Evolutionary conservation across 2,888 invertebrate species (phyloP).

Genomic region (Volucella inflata): DNA sequence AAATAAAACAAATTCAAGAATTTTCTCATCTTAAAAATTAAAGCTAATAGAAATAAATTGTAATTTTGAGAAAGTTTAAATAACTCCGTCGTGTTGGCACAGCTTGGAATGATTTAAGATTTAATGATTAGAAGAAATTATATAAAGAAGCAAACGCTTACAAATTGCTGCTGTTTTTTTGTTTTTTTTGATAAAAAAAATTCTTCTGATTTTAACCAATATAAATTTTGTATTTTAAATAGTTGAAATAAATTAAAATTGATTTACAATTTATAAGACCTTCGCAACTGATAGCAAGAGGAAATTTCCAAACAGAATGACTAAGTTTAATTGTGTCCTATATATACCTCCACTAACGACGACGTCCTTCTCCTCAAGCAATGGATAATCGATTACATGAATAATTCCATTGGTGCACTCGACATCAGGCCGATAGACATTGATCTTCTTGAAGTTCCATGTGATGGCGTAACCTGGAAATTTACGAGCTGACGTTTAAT

Average conservation of each 20-base stretch:
- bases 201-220: constrained; percentile 52
- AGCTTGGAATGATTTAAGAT: constrained; percentile 50
- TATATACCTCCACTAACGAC: constrained; percentile 85
- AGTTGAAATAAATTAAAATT: constrained; percentile 54
- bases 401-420: constrained; percentile 98
- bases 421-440: constrained; percentile 95
- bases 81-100: no score
- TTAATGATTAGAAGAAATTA: constrained; percentile 35
- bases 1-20: no score
- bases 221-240: constrained; percentile 25
- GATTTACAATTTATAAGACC: constrained; percentile 80
- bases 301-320: constrained; percentile 83
- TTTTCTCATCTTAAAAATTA: no score
- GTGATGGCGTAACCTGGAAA: constrained; percentile 91
- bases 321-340: constrained; percentile 82
- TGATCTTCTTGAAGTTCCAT: constrained; percentile 93
- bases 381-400: constrained; percentile 95
- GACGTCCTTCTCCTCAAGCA: constrained; percentile 93
- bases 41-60: constrained; percentile 17
- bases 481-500: constrained; percentile 72
- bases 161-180: constrained; percentile 15
- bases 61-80: not conserved
- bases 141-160: constrained; percentile 13
- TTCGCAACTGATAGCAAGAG: constrained; percentile 83
- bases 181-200: constrained; percentile 22